Conservation (phyloP, 2,797 vertebrate species). For the Clamator glandarius region DNA sequence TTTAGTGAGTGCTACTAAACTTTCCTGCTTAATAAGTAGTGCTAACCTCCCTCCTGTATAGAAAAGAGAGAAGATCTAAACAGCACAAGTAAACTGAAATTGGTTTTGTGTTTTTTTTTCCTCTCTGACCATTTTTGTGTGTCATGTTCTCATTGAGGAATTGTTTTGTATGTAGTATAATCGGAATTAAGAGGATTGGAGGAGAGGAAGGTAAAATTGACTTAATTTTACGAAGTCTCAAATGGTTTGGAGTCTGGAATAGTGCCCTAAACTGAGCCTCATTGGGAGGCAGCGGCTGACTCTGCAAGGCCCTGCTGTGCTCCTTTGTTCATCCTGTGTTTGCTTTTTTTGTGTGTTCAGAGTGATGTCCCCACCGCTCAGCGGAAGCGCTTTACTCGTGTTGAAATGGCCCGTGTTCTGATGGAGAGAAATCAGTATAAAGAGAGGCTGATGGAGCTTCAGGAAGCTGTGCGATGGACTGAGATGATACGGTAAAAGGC, state of each 20-base stretch:
- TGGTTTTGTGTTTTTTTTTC: not conserved
- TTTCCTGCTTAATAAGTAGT: not conserved
- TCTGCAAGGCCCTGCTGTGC: not conserved
- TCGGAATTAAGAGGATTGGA: not conserved
- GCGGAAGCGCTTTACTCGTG: slow-evolving; percentile 88
- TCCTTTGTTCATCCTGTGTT: not conserved
- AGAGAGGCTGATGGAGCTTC: slow-evolving; percentile 91
- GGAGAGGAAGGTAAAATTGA: not conserved
- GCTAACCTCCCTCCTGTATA: not conserved
- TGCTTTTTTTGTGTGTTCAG: slow-evolving; percentile 59
- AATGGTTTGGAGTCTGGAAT: not conserved
- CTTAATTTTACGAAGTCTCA: not conserved
- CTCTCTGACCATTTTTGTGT: not conserved
- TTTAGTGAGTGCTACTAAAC: not conserved
- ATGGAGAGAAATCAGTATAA: slow-evolving; percentile 94
- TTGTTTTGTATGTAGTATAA: no score
- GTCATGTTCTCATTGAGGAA: not conserved
- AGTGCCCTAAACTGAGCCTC: not conserved
- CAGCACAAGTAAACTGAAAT: not conserved
- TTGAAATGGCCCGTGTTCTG: slow-evolving; percentile 91
- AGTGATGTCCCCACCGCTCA: slow-evolving; percentile 90
- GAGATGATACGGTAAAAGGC: slow-evolving; percentile 88
- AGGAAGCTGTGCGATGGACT: slow-evolving; percentile 92
- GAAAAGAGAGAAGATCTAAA: not conserved
- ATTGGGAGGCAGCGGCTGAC: not conserved